Percentiles rank a stretch among this genome's conserved stretches.
Evolutionary conservation across 2,888 invertebrate species (phyloP).

Genomic region (Erebia aethiops): DNA sequence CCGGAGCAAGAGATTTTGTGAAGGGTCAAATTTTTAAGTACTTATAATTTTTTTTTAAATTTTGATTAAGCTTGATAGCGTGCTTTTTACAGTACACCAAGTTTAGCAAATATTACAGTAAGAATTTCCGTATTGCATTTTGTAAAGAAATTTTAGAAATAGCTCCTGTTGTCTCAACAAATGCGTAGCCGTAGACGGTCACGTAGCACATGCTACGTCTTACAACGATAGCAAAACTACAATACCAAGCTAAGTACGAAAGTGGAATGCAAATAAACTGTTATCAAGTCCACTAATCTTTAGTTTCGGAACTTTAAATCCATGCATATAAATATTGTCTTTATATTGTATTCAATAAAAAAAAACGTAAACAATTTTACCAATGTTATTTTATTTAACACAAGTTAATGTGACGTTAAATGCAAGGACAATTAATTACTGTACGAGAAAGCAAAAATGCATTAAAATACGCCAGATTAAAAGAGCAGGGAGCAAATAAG

Average conservation of each 20-base stretch:
- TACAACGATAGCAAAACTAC: not conserved
- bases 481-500: conserved; percentile 20
- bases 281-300: not conserved
- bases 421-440: not conserved
- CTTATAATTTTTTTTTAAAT: too few relatives aligned
- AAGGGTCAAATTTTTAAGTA: too few relatives aligned
- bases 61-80: too few relatives aligned
- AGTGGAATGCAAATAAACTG: not conserved
- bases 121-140: not conserved
- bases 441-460: not conserved
- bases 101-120: not conserved
- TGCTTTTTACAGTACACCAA: too few relatives aligned
- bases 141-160: not conserved
- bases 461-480: conserved; percentile 12
- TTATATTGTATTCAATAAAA: too few relatives aligned
- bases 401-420: not conserved
- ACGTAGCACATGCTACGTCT: conserved; percentile 29
- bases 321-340: too few relatives aligned
- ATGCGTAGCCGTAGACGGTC: conserved; percentile 19
- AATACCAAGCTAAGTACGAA: not conserved
- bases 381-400: too few relatives aligned
- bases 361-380: too few relatives aligned
- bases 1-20: too few relatives aligned
- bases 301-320: too few relatives aligned
- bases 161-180: conserved; percentile 15